These are phyloP conservation scores for Brachypalpus laphriformis DNA, from an alignment of 2,888 invertebrate genomes.

Conservation along the genomic window DNA sequence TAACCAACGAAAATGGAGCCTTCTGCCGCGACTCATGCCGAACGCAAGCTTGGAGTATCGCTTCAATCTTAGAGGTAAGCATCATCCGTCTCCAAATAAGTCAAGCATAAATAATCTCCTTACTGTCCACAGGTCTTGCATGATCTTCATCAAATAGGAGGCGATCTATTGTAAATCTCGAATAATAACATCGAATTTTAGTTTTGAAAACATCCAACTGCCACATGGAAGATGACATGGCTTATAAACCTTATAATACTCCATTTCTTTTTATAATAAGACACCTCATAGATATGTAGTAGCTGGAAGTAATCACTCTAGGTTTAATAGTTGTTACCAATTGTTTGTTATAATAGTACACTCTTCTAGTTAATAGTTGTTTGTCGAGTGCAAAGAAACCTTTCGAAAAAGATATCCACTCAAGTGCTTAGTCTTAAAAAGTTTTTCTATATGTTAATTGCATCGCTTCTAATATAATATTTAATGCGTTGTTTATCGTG, in stretches of 20 bases:
- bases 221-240: slow-evolving; percentile 58
- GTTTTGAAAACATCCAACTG: slow-evolving; percentile 58
- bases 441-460: slow-evolving; percentile 39
- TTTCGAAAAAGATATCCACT: slow-evolving; percentile 4
- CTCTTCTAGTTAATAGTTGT: slow-evolving; percentile 60
- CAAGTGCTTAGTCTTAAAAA: slow-evolving; percentile 48
- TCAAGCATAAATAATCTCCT: neutral
- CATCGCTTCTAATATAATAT: slow-evolving; percentile 50
- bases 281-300: slow-evolving; percentile 53
- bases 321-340: slow-evolving; percentile 59
- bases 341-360: slow-evolving; percentile 55
- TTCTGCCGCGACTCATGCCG: slow-evolving; percentile 94
- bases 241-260: slow-evolving; percentile 56
- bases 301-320: slow-evolving; percentile 42
- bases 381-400: slow-evolving; percentile 41
- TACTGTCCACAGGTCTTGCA: slow-evolving; percentile 77
- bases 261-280: slow-evolving; percentile 53
- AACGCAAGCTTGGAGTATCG: slow-evolving; percentile 98
- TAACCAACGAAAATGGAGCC: slow-evolving; percentile 94
- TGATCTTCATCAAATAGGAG: slow-evolving; percentile 80
- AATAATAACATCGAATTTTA: slow-evolving; percentile 33
- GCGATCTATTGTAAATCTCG: slow-evolving; percentile 75
- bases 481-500: slow-evolving; percentile 62
- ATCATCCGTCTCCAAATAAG: neutral
- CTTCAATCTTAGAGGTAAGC: slow-evolving; percentile 92